Evolutionary conservation across 2,888 invertebrate genomes (phyloP), one percentile per base, ranked within the genome.

Genomic region (Drosophila flavopinicola): DNA sequence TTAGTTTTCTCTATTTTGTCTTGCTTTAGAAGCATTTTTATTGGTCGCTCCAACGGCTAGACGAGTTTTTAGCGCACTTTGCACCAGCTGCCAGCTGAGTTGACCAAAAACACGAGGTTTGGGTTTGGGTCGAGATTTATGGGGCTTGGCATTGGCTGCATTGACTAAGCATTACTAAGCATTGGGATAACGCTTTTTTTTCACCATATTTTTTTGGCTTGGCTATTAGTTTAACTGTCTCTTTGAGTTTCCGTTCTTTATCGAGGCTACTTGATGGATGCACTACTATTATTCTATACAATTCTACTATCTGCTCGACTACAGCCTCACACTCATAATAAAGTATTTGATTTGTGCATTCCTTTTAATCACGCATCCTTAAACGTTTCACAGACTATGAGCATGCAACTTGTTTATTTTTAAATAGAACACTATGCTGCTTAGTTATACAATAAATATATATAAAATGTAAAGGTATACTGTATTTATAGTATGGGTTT

Each of bases 21-120:
- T 65, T 48, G 9, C 24, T 47, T 13, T 39, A 27, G 35, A 38
- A 48, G 25, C 68, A 25, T 66, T 78, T 85, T 82, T 78, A 75
- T 82, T 78, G 83, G 33, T 33, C 56, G 61, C 66, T 69, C 66
- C 60, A 84, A 84, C 53, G 78, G 85, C 78, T 82, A 78, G 78
- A 78, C 78, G 57, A 71, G 85, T 78, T 78, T 78, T 78, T 78
- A 63, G 69, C 30, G 11, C 45, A 48, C 47, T 56, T 59, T 51
- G 53, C 66, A 66, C 63, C 78, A 73, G 78, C 83, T 78, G 83
- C 67, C 64, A n/a, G n/a, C n/a, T n/a, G 70, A 51, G 35, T 78
- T 78, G 83, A 75, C 75, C 69, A 68, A 73, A 65, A 74, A 74
- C 37, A 68, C 47, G 51, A 78, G 66, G 66, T 78, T 65, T 68